These are phyloP conservation scores for Parauchenoglanis punctatus DNA, from an alignment of 2,797 vertebrate species.

Conservation along the genomic window DNA sequence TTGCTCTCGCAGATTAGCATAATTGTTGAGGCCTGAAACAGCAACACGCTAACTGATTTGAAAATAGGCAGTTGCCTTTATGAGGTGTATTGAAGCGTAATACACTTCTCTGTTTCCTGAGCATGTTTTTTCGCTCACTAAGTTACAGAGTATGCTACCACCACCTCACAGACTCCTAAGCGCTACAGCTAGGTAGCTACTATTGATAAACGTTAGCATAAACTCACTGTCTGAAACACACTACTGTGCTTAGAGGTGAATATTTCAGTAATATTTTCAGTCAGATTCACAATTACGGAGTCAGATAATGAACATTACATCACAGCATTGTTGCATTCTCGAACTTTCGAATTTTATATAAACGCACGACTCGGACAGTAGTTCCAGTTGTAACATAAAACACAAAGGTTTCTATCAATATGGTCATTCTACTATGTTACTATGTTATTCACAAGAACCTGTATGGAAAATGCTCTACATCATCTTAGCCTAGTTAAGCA, in stretches of 20 bases:
- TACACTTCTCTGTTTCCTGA: neutral
- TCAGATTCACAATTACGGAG: neutral
- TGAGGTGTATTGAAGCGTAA: neutral
- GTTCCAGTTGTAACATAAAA: neutral
- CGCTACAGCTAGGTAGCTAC: neutral
- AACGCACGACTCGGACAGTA: neutral
- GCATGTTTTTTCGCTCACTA: neutral
- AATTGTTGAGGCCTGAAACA: neutral
- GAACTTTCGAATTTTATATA: neutral
- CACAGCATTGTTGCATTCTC: neutral
- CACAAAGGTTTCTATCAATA: neutral
- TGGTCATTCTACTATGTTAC: neutral
- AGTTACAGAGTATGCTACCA: neutral
- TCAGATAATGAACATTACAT: neutral
- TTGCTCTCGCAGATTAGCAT: neutral
- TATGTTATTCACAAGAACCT: neutral
- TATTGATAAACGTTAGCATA: neutral
- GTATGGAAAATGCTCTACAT: too few relatives aligned
- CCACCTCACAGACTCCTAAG: neutral
- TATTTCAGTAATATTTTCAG: neutral
- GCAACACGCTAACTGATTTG: neutral
- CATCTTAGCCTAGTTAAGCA: too few relatives aligned
- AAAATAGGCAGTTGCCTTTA: neutral
- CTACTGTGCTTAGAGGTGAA: neutral
- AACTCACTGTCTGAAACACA: neutral